Evolutionary conservation across 2,113 vertebrate species (phyloP).

Genomic region (Piaya cayana): DNA sequence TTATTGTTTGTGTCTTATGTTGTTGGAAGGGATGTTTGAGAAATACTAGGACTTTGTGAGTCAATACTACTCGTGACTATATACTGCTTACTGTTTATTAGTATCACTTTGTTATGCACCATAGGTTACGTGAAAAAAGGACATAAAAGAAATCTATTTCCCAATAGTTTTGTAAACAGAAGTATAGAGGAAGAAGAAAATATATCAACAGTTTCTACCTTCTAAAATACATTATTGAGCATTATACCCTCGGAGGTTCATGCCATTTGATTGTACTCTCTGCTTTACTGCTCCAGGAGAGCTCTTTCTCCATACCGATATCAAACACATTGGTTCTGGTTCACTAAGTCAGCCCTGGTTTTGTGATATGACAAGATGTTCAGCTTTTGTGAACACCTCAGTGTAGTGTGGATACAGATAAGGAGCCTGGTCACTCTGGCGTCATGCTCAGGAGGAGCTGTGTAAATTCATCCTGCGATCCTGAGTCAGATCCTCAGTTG

Average conservation of each 20-base stretch:
- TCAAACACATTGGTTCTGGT: background rate
- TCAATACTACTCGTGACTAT: background rate
- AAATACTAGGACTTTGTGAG: background rate
- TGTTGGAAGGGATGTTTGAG: background rate
- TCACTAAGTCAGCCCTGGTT: background rate
- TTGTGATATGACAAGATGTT: background rate
- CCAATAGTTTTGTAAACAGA: background rate
- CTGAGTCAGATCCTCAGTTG: background rate
- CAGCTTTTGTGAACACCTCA: fast-evolving
- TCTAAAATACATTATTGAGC: background rate
- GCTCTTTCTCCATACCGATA: background rate
- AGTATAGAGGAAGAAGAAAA: background rate
- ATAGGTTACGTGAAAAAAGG: background rate
- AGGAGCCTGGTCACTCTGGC: background rate
- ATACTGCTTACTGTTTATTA: background rate
- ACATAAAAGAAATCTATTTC: background rate
- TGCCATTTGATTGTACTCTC: fast-evolving
- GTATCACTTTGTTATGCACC: background rate
- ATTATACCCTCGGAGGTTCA: background rate
- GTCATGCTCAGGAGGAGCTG: background rate
- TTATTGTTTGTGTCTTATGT: background rate
- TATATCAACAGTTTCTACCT: background rate
- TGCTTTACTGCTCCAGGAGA: background rate
- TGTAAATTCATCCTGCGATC: background rate
- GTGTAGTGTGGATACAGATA: fast-evolving